Evolutionary conservation across 2,113 vertebrate species (phyloP).

Genomic region (Ceratotherium simum): DNA sequence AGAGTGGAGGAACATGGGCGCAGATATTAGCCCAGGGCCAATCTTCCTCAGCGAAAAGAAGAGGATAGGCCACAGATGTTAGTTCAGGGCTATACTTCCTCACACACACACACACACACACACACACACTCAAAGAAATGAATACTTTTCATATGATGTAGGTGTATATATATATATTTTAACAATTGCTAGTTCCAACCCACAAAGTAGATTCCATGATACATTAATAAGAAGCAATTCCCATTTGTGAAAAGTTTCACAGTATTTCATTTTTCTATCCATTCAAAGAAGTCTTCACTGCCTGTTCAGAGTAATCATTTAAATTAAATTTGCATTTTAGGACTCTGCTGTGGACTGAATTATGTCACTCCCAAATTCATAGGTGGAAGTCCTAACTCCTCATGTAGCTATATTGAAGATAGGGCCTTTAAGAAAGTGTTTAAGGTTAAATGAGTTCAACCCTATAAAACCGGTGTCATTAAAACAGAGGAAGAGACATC

Average conservation of each 20-base stretch:
- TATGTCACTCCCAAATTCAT: not conserved
- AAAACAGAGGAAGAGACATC: not conserved
- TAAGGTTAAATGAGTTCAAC: not conserved
- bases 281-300: not conserved
- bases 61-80: too few species aligned
- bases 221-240: not conserved
- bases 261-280: not conserved
- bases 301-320: not conserved
- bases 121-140: not conserved
- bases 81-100: too few species aligned
- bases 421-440: not conserved
- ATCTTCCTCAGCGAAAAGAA: too few species aligned
- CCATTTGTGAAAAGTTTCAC: not conserved
- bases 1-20: too few species aligned
- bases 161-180: not conserved
- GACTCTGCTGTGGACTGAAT: not conserved
- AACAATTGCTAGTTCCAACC: not conserved
- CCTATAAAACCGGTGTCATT: not conserved
- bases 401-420: not conserved
- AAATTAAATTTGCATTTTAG: not conserved
- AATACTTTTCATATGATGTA: not conserved
- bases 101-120: too few species aligned
- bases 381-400: not conserved
- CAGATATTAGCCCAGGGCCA: too few species aligned
- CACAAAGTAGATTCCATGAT: not conserved